phyloP scores from a whole-genome alignment of 2,888 invertebrate species.

The Mesochorus sp. region DNA sequence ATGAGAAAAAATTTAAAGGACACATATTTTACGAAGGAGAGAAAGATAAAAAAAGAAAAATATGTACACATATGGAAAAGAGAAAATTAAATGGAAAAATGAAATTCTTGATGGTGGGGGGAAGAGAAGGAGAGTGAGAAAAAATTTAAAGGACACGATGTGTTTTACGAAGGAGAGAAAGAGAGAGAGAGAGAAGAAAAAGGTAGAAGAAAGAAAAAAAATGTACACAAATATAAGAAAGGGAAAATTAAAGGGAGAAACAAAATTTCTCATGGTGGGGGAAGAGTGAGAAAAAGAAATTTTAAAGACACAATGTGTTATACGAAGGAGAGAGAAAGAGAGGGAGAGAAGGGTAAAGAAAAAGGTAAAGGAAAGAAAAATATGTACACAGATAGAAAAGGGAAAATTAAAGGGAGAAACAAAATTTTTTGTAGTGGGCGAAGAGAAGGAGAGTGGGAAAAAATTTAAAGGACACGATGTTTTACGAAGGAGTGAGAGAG shows the following conservation, averaged over 20 bases:
- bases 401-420: constrained; percentile 1
- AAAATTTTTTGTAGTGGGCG: constrained; percentile 7
- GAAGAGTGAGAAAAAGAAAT: not conserved
- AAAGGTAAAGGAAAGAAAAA: constrained; percentile 1
- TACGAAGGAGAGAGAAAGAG: not conserved
- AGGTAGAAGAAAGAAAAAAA: not conserved
- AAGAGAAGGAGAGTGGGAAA: not conserved
- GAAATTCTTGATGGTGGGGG: too few relatives aligned
- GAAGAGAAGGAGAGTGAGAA: too few relatives aligned
- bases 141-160: not conserved
- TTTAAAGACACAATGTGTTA: not conserved
- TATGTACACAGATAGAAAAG: too few relatives aligned
- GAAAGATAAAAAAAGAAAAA: not conserved
- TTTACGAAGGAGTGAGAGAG: not conserved
- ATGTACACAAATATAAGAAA: not conserved
- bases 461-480: not conserved
- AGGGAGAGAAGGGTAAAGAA: not conserved
- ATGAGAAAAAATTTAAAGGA: constrained; percentile 1
- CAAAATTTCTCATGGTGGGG: not conserved
- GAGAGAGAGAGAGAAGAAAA: not conserved
- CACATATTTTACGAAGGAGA: not conserved
- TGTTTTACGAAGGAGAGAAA: not conserved
- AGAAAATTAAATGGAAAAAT: not conserved
- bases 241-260: too few relatives aligned
- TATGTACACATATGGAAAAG: not conserved